Evolutionary conservation across 2,113 vertebrate genomes (phyloP).

Genomic region (Labeo catla): DNA sequence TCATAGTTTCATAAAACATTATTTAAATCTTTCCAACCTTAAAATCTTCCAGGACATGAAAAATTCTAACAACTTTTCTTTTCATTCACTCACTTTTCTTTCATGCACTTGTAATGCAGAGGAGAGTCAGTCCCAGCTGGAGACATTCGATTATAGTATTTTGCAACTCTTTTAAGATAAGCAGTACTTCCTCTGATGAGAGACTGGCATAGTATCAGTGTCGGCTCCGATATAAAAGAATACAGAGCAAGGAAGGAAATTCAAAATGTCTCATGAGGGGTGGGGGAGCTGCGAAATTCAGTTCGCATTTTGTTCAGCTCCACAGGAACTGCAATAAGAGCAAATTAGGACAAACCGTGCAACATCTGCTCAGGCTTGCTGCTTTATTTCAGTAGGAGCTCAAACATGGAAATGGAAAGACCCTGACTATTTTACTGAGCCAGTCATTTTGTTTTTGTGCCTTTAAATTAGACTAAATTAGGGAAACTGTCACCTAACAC

Average conservation of each 20-base stretch:
- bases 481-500: background rate
- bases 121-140: constrained; percentile 39
- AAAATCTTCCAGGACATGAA: background rate
- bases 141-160: constrained; percentile 49
- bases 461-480: background rate
- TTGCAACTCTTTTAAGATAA: constrained; percentile 53
- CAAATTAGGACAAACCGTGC: constrained; percentile 12
- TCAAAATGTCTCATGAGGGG: background rate
- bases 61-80: background rate
- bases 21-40: background rate
- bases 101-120: constrained; percentile 4
- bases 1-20: constrained; percentile 13
- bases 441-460: background rate
- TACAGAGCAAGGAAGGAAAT: constrained; percentile 1
- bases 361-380: background rate
- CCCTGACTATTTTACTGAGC: background rate
- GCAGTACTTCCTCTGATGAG: constrained; percentile 46
- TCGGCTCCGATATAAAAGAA: constrained; percentile 19
- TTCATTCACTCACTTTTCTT: constrained; percentile 1
- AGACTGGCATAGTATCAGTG: constrained; percentile 16
- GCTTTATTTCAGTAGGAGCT: background rate
- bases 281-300: background rate
- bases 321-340: constrained; percentile 21
- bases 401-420: background rate
- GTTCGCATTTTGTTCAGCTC: constrained; percentile 16